Evolutionary conservation across 1,140 invertebrate genomes (phyloP).

Genomic region (Dinoponera quadriceps): DNA sequence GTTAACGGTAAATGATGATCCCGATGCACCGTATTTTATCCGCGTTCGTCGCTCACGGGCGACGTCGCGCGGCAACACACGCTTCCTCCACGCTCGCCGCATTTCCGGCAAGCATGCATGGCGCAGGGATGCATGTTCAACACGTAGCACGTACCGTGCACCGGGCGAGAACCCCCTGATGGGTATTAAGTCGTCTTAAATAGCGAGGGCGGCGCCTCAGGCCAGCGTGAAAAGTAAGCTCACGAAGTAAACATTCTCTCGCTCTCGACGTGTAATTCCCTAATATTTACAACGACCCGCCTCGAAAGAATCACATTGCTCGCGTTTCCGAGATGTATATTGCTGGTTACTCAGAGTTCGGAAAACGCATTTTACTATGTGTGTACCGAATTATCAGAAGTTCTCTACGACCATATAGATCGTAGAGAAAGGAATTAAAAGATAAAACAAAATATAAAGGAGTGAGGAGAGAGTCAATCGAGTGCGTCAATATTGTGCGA

Average conservation of each 20-base stretch:
- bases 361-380: no score
- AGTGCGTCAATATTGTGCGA: no score
- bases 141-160: constrained; percentile 44
- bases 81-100: constrained; percentile 10
- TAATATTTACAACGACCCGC: background rate
- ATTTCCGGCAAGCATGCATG: constrained; percentile 7
- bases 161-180: constrained; percentile 14
- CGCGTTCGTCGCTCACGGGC: constrained; percentile 16
- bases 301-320: background rate
- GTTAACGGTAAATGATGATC: constrained; percentile 48
- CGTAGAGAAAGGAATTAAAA: no score
- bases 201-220: constrained; percentile 5
- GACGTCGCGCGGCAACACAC: constrained; percentile 19
- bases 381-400: no score
- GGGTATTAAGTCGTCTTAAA: constrained; percentile 55
- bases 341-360: background rate
- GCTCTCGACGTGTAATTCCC: constrained; percentile 24
- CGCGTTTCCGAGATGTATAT: background rate
- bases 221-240: constrained; percentile 34
- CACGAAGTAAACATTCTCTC: background rate
- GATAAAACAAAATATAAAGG: no score
- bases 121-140: constrained; percentile 30
- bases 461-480: no score
- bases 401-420: no score
- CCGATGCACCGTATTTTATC: constrained; percentile 32